These are phyloP conservation scores for Diadophis punctatus DNA, from an alignment of 2,113 vertebrate species.

Conservation along the genomic window DNA sequence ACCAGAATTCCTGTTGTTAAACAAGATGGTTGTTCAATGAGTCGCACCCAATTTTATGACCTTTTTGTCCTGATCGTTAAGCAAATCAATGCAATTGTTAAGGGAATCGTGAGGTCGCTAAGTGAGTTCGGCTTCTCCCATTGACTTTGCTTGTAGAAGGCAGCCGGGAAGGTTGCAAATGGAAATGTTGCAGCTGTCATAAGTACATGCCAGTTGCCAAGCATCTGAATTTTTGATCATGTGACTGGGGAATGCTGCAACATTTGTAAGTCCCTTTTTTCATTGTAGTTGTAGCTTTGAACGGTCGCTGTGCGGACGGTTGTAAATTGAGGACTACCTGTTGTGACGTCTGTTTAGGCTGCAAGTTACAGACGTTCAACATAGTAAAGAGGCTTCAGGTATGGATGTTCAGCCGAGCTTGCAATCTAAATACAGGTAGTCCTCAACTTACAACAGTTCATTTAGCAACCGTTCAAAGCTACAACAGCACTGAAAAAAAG, in stretches of 20 bases:
- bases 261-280: background rate
- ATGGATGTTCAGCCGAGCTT: conserved; percentile 1
- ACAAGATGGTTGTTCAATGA: background rate
- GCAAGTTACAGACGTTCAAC: background rate
- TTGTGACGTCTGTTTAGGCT: background rate
- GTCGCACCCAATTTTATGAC: background rate
- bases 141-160: too few relatives aligned
- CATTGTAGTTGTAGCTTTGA: background rate
- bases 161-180: background rate
- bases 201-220: background rate
- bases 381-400: background rate
- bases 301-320: too few relatives aligned
- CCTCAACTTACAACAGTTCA: too few relatives aligned
- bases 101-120: background rate
- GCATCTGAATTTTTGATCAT: background rate
- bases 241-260: background rate
- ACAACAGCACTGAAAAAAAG: too few relatives aligned
- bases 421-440: background rate
- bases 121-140: background rate
- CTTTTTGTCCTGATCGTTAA: background rate
- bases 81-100: background rate
- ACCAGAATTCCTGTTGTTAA: background rate
- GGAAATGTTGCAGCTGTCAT: too few relatives aligned
- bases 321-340: too few relatives aligned
- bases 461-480: too few relatives aligned